Conservation (phyloP, 2,888 invertebrate genomes). For the Abrostola triplasia region DNA sequence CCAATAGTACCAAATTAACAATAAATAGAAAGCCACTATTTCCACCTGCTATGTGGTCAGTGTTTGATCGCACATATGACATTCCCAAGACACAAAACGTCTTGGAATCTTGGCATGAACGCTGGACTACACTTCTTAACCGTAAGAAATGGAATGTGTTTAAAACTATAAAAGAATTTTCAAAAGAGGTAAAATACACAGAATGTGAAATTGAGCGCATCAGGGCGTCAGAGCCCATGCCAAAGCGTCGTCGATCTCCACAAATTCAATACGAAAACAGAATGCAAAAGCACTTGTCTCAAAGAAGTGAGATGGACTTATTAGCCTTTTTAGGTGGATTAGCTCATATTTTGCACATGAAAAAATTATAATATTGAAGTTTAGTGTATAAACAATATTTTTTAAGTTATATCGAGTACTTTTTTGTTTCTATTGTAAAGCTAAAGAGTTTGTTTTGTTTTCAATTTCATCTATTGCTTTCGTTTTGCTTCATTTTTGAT, state of each 20-base stretch:
- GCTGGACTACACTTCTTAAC: conserved; percentile 13
- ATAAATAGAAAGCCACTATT: conserved; percentile 9
- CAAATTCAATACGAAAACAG: conserved; percentile 2
- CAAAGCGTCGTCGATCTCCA: conserved; percentile 13
- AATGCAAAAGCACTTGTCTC: too few relatives aligned
- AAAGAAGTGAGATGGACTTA: too few relatives aligned
- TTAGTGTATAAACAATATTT: too few relatives aligned
- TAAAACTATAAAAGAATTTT: conserved; percentile 9
- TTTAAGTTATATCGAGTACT: too few relatives aligned
- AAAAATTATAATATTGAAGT: too few relatives aligned
- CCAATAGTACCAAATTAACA: conserved; percentile 3
- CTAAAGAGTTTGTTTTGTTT: too few relatives aligned
- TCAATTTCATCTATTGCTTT: too few relatives aligned
- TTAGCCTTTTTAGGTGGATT: too few relatives aligned
- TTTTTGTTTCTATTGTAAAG: too few relatives aligned
- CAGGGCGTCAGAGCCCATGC: conserved; percentile 6
- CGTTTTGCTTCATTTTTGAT: too few relatives aligned
- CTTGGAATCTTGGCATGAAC: conserved; percentile 15
- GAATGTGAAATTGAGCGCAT: conserved; percentile 10
- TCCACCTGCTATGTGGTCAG: conserved; percentile 13
- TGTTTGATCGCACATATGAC: conserved; percentile 8
- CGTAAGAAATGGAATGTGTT: conserved; percentile 10
- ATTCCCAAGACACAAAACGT: conserved; percentile 14
- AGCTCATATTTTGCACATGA: too few relatives aligned
- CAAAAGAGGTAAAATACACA: conserved; percentile 8